phyloP scores from a whole-genome alignment of 2,797 vertebrate species.

The Acanthis flammea region DNA sequence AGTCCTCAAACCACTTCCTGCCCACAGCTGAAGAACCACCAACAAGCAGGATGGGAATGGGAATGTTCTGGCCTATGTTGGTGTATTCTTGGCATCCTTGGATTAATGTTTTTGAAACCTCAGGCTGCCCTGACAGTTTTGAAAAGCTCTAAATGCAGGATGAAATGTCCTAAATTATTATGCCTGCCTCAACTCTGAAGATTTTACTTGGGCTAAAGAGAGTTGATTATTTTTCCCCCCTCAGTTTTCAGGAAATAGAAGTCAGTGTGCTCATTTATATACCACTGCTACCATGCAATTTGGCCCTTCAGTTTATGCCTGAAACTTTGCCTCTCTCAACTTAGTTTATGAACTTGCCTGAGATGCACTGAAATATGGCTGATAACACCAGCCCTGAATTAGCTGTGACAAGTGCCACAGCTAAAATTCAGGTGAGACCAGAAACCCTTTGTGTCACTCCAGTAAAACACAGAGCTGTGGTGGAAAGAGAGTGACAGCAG shows the following conservation, averaged over 20 bases:
- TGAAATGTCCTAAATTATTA: not conserved
- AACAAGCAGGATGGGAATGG: not conserved
- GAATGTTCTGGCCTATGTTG: not conserved
- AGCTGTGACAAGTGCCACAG: not conserved
- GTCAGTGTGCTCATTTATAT: not conserved
- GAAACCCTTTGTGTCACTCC: not conserved
- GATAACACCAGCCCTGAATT: not conserved
- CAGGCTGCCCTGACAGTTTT: not conserved
- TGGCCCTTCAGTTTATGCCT: not conserved
- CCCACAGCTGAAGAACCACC: slow-evolving; percentile 32
- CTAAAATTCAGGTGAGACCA: not conserved
- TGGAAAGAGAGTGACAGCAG: not conserved
- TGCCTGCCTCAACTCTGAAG: not conserved
- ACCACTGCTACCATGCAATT: not conserved
- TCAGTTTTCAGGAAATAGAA: not conserved
- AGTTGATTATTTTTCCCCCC: rapidly evolving
- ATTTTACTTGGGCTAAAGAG: not conserved
- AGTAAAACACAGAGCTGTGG: not conserved
- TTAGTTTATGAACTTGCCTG: not conserved
- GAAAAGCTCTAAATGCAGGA: not conserved
- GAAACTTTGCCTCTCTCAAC: not conserved
- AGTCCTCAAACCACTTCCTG: not conserved
- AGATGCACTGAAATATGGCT: not conserved
- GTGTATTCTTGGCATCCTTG: not conserved
- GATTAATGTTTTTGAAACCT: slow-evolving; percentile 22